Conservation (phyloP, 2,888 invertebrate species). For the Diplazon laetatorius region DNA sequence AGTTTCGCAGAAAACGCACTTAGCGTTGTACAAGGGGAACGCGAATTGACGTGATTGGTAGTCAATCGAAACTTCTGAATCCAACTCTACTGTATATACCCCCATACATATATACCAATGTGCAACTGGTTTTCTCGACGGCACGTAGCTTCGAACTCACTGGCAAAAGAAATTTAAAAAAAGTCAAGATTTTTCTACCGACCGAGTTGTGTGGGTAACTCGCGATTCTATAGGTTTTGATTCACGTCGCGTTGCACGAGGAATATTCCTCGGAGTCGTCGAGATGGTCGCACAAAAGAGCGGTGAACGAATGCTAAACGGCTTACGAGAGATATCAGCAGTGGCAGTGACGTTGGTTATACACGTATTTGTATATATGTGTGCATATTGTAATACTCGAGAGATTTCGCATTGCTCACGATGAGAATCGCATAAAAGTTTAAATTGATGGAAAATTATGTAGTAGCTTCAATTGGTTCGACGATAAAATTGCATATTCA, state of each 20-base stretch:
- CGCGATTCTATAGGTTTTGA: slow-evolving; percentile 27
- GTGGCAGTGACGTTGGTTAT: background rate
- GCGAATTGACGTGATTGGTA: slow-evolving; percentile 44
- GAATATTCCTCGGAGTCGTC: slow-evolving; percentile 31
- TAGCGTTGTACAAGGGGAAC: slow-evolving; percentile 19
- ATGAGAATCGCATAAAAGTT: background rate
- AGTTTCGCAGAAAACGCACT: slow-evolving; percentile 22
- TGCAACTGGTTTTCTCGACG: slow-evolving; percentile 29
- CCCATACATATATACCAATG: background rate
- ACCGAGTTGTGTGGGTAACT: slow-evolving; percentile 2
- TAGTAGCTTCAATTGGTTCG: background rate
- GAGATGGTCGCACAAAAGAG: slow-evolving; percentile 41
- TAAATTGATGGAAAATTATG: slow-evolving; percentile 32
- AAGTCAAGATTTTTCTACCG: slow-evolving; percentile 38
- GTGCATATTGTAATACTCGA: background rate
- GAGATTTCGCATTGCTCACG: background rate
- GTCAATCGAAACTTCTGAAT: slow-evolving; percentile 35
- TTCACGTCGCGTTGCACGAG: slow-evolving; percentile 14
- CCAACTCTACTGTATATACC: slow-evolving; percentile 1
- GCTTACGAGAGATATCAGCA: slow-evolving; percentile 39
- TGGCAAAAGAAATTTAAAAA: slow-evolving; percentile 38
- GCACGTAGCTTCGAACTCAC: slow-evolving; percentile 16
- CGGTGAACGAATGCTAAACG: slow-evolving; percentile 48
- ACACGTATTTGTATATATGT: background rate
- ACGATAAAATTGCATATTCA: slow-evolving; percentile 2